Percentiles rank a stretch among this genome's conserved stretches.
Conservation (phyloP, 2,113 vertebrate species). For the Caracal caracal region DNA sequence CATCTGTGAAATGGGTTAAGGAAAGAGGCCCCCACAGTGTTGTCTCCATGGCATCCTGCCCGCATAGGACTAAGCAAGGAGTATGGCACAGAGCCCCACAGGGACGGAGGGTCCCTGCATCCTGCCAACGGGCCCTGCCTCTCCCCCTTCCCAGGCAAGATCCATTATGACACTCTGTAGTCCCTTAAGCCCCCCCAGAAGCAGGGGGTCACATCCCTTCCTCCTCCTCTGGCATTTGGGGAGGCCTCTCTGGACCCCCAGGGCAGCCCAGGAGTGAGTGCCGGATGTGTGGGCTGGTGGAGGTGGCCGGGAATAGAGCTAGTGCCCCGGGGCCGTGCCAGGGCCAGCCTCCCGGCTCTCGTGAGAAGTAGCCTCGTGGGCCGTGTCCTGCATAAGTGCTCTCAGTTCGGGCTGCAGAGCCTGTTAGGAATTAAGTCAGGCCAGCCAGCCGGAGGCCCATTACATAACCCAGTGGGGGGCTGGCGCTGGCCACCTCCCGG, state of each 20-base stretch:
- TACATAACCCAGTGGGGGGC: rapidly evolving
- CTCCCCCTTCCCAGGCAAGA: background rate
- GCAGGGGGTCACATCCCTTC: background rate
- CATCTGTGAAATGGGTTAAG: background rate
- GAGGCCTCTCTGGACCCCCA: background rate
- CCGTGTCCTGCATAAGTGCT: background rate
- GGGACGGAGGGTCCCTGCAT: background rate
- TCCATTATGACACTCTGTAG: background rate
- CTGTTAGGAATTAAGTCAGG: background rate
- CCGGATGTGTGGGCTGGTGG: background rate
- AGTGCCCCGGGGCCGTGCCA: rapidly evolving
- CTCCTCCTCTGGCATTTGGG: background rate
- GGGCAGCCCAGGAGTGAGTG: background rate
- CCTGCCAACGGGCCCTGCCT: background rate
- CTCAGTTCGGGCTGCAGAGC: background rate
- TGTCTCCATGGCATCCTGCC: background rate
- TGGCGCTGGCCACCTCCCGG: background rate
- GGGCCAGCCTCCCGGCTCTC: background rate
- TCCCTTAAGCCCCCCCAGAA: background rate
- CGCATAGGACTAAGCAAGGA: background rate
- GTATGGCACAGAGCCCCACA: background rate
- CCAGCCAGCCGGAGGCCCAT: background rate
- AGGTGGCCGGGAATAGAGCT: rapidly evolving
- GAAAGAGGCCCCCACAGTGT: rapidly evolving
- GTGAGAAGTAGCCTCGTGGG: background rate